Base-by-base conservation (phyloP, 2,888 invertebrate species). In the Volucella inflata region DNA sequence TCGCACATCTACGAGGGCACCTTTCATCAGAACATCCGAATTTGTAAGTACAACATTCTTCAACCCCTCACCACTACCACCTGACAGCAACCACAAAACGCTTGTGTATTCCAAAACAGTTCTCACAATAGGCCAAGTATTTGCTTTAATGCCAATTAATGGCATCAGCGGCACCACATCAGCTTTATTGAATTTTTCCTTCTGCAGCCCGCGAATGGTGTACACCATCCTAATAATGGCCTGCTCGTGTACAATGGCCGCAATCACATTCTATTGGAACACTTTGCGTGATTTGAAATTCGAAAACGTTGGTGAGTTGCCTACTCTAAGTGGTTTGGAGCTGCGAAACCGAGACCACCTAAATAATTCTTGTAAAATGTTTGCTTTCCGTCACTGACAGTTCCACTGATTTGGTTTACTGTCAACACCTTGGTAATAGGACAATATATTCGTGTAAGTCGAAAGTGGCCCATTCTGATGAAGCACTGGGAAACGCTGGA, bases 71-170 rank as follows among this genome's bases (percentile, higher is more conserved):
- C 30, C 50, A 12, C 8, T 8, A n/a, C 12, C 21, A 12, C 42
- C 4, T n/a, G 38, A 53, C 16, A 30, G 50, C n/a, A 44, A 51
- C 10, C 4, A n/a, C 48, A 2, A 62, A 62, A 30, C 44, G 14
- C 21, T 53, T 60, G 14, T 59, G 40, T 60, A 77, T 59, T 75
- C 50, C 10, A 30, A 44, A 42, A 74, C 59, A 9, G 92, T 93
- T 30, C 89, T 93, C 36, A 88, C 91, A 50, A 87, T 93, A 68
- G 93, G 93, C 0, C 93, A 93, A 87, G 91, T 91, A 67, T 93
- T 93, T 78, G 93, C 92, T 30, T 88, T 93, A 64, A 89, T 93
- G 87, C 93, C 93, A 1, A 91, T 93, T 4, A 89, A 90, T 71
- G 93, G 93, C 1, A 88, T 93, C 10, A 90, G 88, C 59, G 90